Conservation (phyloP, 2,888 invertebrate genomes). For the Coremacera marginata region DNA sequence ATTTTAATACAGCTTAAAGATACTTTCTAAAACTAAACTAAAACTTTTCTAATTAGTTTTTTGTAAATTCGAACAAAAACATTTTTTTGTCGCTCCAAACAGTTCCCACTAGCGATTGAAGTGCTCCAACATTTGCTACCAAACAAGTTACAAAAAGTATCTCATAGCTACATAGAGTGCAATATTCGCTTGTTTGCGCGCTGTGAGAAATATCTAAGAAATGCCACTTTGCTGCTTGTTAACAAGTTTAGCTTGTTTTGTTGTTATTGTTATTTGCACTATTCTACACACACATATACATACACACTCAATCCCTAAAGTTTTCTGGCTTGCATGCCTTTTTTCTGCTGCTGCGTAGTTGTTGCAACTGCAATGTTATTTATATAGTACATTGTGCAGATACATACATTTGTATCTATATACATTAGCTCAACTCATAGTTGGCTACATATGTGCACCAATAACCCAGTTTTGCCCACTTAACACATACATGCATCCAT, state of each 20-base stretch:
- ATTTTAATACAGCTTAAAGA: too few species aligned
- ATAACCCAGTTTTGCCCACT: conserved; percentile 40
- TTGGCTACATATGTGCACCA: conserved; percentile 36
- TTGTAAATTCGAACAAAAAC: too few species aligned
- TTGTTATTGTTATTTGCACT: background rate
- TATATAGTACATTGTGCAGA: background rate
- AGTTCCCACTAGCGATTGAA: too few species aligned
- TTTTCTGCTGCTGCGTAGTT: background rate
- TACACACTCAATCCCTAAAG: background rate
- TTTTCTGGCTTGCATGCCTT: background rate
- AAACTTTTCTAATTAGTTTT: too few species aligned
- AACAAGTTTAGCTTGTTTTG: background rate
- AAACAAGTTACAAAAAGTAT: too few species aligned
- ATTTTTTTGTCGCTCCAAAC: too few species aligned
- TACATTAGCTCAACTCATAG: background rate
- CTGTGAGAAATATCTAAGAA: too few species aligned
- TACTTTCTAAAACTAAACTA: too few species aligned
- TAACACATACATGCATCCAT: conserved; percentile 27
- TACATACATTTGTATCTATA: conserved; percentile 9
- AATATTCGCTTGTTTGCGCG: conserved; percentile 4
- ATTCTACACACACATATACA: background rate
- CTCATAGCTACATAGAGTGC: background rate
- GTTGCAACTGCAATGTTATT: background rate
- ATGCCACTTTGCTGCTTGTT: too few species aligned
- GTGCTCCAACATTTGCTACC: too few species aligned